Percentiles rank a stretch among this genome's conserved stretches.
These are phyloP conservation scores for Lagorchestes hirsutus DNA, from an alignment of 2,797 vertebrate genomes.

Conservation along the genomic window DNA sequence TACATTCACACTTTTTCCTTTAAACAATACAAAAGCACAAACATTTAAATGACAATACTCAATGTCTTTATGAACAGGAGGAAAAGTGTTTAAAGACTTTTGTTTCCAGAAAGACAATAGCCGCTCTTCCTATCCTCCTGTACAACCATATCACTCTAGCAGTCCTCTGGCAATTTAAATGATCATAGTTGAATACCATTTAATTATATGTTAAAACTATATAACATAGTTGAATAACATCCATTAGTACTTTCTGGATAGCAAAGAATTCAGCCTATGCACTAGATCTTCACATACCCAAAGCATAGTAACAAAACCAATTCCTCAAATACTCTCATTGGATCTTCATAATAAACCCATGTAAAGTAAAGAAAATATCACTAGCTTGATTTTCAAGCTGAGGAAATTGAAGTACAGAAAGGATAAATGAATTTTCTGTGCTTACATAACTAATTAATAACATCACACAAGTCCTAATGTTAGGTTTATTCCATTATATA, in stretches of 20 bases:
- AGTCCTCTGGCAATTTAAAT: background rate
- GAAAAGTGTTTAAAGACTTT: background rate
- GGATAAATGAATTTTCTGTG: background rate
- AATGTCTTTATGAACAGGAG: conserved; percentile 33
- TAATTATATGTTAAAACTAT: too few relatives aligned
- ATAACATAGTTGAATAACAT: background rate
- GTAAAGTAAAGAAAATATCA: background rate
- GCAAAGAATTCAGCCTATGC: background rate
- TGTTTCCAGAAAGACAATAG: conserved; percentile 16
- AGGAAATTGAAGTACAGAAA: background rate
- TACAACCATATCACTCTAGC: background rate
- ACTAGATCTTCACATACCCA: background rate
- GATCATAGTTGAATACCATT: background rate
- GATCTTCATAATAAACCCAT: background rate
- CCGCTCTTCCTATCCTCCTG: background rate
- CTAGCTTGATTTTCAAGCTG: background rate
- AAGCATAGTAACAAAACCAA: background rate
- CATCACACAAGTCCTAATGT: background rate
- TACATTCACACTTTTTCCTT: conserved; percentile 13
- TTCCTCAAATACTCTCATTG: background rate
- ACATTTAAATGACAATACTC: conserved; percentile 18
- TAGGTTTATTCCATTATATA: background rate
- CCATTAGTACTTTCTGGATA: background rate
- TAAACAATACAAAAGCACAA: conserved; percentile 31
- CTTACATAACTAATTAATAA: background rate